Conservation (phyloP, 1,140 invertebrate genomes). For the Drosophila triauraria region DNA sequence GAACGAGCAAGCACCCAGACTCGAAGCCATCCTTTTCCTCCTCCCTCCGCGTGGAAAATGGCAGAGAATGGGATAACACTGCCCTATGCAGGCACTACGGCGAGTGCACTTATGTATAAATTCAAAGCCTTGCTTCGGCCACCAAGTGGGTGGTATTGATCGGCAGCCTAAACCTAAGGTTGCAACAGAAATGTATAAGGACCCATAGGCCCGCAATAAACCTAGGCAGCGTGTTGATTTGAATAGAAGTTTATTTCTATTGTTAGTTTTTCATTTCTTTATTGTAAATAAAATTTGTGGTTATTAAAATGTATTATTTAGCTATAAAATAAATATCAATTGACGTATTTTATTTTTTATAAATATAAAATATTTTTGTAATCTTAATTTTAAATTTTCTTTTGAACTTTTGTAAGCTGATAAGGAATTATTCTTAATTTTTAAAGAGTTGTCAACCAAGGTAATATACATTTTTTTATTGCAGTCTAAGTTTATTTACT, state of each 20-base stretch:
- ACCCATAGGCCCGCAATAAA: not conserved
- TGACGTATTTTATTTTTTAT: too few species aligned
- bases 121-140: conserved; percentile 25
- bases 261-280: not conserved
- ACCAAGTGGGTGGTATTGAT: conserved; percentile 17
- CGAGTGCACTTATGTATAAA: conserved; percentile 23
- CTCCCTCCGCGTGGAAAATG: conserved; percentile 1
- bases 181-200: not conserved
- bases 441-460: too few species aligned
- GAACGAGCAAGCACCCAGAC: conserved; percentile 26
- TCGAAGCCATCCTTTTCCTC: not conserved
- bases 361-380: too few species aligned
- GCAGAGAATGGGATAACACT: conserved; percentile 25
- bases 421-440: too few species aligned
- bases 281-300: too few species aligned
- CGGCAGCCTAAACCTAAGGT: conserved; percentile 13
- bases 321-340: too few species aligned
- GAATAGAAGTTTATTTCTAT: not conserved
- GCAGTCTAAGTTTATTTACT: not conserved
- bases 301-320: too few species aligned
- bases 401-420: too few species aligned
- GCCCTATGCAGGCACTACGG: conserved; percentile 1
- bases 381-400: too few species aligned
- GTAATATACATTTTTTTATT: not conserved
- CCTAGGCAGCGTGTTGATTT: not conserved